phyloP scores from a whole-genome alignment of 2,113 vertebrate genomes.

The Elachura formosa region DNA sequence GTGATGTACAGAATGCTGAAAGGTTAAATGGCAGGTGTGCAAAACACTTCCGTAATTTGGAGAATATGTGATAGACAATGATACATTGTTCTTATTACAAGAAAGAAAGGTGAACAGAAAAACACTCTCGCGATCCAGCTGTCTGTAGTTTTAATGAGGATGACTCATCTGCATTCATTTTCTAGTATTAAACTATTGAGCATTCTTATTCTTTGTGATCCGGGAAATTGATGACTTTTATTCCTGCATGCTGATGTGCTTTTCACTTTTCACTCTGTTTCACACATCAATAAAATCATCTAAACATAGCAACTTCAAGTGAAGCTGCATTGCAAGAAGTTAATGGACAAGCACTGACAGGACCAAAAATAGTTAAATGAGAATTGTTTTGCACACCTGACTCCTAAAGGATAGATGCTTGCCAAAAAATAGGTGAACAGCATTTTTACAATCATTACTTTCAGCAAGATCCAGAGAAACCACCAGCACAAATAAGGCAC shows the following conservation, averaged over 20 bases:
- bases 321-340: background rate
- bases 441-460: background rate
- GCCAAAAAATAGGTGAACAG: background rate
- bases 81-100: background rate
- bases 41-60: background rate
- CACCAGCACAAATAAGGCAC: background rate
- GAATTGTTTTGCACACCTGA: background rate
- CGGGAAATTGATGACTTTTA: background rate
- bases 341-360: background rate
- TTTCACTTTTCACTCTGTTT: background rate
- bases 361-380: background rate
- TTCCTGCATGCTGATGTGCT: background rate
- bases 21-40: background rate
- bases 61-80: background rate
- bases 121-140: background rate
- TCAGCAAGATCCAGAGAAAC: background rate
- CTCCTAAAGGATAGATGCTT: background rate
- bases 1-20: background rate
- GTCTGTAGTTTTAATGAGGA: background rate
- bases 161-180: conserved; percentile 1
- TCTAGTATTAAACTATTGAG: background rate
- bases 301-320: background rate
- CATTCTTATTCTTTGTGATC: background rate
- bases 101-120: background rate
- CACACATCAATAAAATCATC: background rate